Conservation (phyloP, 2,113 vertebrate genomes). For the Sturnus vulgaris region DNA sequence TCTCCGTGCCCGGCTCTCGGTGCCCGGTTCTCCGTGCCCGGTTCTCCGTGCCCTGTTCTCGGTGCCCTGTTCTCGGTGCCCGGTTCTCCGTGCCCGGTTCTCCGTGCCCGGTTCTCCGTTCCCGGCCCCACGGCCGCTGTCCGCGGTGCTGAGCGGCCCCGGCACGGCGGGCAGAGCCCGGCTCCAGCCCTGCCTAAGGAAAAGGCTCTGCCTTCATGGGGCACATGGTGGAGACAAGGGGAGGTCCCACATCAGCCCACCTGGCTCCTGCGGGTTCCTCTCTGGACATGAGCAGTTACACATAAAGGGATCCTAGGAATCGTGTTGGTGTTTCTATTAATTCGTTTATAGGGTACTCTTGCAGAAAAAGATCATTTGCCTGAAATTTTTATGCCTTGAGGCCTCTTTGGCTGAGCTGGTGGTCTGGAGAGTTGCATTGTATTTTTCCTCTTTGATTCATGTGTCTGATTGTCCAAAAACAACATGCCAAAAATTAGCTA, state of each 20-base stretch:
- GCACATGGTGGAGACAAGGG: fast-evolving
- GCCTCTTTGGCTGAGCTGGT: neutral
- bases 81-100: too few species aligned
- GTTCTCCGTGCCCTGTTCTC: too few species aligned
- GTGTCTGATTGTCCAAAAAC: neutral
- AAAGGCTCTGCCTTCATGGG: neutral
- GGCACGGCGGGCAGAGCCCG: neutral
- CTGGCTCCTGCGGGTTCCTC: neutral
- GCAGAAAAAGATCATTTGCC: neutral
- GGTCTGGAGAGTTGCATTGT: neutral
- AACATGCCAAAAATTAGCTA: neutral
- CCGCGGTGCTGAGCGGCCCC: neutral
- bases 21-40: too few species aligned
- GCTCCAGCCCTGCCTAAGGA: fast-evolving
- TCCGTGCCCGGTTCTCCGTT: too few species aligned
- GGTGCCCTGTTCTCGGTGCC: too few species aligned
- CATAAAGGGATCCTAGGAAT: neutral
- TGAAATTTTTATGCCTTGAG: neutral
- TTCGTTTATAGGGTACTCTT: neutral
- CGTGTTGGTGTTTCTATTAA: fast-evolving
- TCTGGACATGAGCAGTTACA: neutral
- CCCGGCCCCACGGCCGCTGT: neutral
- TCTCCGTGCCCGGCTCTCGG: too few species aligned
- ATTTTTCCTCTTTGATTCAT: neutral
- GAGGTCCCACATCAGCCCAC: neutral